Evolutionary conservation across 2,113 vertebrate species (phyloP).

Genomic region (Peromyscus maniculatus): DNA sequence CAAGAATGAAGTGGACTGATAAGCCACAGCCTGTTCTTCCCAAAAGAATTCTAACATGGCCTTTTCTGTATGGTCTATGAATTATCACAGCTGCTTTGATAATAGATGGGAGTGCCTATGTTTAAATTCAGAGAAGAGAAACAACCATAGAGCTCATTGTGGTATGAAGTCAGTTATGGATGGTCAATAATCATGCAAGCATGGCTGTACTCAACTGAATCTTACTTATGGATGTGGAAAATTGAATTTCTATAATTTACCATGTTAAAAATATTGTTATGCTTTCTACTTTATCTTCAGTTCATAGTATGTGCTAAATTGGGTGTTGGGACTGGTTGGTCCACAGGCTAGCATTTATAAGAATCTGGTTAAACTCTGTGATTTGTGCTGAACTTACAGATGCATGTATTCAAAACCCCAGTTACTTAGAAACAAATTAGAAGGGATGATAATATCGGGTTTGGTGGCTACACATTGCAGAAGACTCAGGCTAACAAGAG

Average conservation of each 20-base stretch:
- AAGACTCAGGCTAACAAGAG: constrained; percentile 32
- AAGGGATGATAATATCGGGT: not conserved
- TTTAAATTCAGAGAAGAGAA: not conserved
- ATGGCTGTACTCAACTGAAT: not conserved
- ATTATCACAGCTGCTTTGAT: not conserved
- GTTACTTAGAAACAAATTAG: constrained; percentile 11
- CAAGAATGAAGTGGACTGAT: not conserved
- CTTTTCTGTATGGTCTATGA: no score
- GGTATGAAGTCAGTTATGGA: not conserved
- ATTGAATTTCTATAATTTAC: constrained; percentile 23
- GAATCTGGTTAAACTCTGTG: not conserved
- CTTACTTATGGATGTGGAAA: not conserved
- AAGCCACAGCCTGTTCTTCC: not conserved
- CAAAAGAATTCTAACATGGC: not conserved
- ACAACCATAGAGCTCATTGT: not conserved
- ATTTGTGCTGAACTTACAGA: constrained; percentile 1
- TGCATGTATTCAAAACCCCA: not conserved
- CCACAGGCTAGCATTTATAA: not conserved
- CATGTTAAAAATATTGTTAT: not conserved
- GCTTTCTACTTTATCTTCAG: not conserved
- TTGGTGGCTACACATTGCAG: not conserved
- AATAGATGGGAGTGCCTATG: not conserved
- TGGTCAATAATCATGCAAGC: not conserved
- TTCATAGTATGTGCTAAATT: not conserved
- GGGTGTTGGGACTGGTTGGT: not conserved